Evolutionary conservation across 2,888 invertebrate species (phyloP).

Genomic region (Noctua pronuba): DNA sequence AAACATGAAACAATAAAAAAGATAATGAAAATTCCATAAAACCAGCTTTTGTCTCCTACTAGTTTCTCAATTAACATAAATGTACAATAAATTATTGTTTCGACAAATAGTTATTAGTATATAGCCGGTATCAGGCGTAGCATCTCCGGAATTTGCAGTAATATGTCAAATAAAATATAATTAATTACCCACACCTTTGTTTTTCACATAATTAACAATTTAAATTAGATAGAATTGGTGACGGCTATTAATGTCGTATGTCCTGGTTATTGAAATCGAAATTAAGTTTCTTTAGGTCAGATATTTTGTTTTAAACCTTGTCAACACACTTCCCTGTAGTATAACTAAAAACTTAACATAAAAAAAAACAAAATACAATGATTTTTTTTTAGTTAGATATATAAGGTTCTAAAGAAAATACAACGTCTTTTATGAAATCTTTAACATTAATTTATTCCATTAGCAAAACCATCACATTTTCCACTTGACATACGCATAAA

Average conservation of each 20-base stretch:
- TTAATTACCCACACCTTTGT: constrained; percentile 79
- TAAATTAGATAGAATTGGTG: constrained; percentile 48
- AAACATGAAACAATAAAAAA: constrained; percentile 84
- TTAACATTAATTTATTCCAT: constrained; percentile 9
- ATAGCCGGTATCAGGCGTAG: constrained; percentile 74
- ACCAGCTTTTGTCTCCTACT: constrained; percentile 84
- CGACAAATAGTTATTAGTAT: constrained; percentile 87
- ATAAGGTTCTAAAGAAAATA: background rate
- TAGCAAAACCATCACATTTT: constrained; percentile 22
- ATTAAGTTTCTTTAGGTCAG: constrained; percentile 28
- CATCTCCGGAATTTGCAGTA: constrained; percentile 80
- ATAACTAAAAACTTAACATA: background rate
- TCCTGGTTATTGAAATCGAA: constrained; percentile 49
- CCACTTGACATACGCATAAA: constrained; percentile 10
- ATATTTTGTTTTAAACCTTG: background rate
- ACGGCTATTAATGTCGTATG: constrained; percentile 37
- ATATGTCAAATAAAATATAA: constrained; percentile 76
- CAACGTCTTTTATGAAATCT: background rate
- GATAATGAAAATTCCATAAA: constrained; percentile 86
- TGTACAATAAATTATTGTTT: constrained; percentile 84
- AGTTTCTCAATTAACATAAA: constrained; percentile 85
- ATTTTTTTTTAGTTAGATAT: background rate
- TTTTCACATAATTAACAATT: constrained; percentile 63
- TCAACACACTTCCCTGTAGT: constrained; percentile 3
- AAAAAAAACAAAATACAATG: background rate